Base-by-base conservation (phyloP, 2,113 vertebrate genomes). In the Osmerus mordax region DNA sequence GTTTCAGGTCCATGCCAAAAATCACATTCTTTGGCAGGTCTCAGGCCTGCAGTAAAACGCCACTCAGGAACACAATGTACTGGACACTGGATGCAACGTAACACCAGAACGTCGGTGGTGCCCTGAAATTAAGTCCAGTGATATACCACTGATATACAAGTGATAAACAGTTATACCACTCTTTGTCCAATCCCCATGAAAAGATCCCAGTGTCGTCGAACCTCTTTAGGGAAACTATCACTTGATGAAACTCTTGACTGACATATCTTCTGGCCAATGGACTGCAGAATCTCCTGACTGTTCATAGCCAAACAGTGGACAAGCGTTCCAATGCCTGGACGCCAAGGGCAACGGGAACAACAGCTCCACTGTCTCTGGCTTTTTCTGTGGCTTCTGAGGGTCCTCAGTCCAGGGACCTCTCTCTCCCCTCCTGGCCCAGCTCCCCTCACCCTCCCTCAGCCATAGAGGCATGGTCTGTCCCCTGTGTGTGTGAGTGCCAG, bases 1-100 rank as follows among this genome's bases (percentile, higher is more conserved):
- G 74, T 51, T 68, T 59, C 19, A 8, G 60, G 53, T 52, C n/a
- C 29, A 51, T 72, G 79, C 83, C 81, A 81, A 73, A 72, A 82
- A 77, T 32, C 60, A 80, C 83, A 88, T 89, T 89, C 80, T 85
- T 86, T 89, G 85, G 86, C 86, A 74, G 81, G 21, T 21, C 47
- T 29, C 53, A 47, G 29, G 23, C 60, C 73, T 79, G 41, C 69
- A 78, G 70, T 83, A 82, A 83, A 81, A 83, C 29, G 62, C 64
- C 51, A 72, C 73, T 73, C 65, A 72, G 76, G 87, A 89, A 88
- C 86, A 89, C 74, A 69, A 77, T 86, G 86, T 88, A 80, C 83
- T 6, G 65, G n/a, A 16, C 28, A 58, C 59, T 73, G 77, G 74
- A 74, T 80, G 74, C 78, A 75, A 78, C 67, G 72, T 79, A 75